These are phyloP conservation scores for Nasonia longicornis DNA, from an alignment of 1,140 invertebrate genomes.

Conservation along the genomic window DNA sequence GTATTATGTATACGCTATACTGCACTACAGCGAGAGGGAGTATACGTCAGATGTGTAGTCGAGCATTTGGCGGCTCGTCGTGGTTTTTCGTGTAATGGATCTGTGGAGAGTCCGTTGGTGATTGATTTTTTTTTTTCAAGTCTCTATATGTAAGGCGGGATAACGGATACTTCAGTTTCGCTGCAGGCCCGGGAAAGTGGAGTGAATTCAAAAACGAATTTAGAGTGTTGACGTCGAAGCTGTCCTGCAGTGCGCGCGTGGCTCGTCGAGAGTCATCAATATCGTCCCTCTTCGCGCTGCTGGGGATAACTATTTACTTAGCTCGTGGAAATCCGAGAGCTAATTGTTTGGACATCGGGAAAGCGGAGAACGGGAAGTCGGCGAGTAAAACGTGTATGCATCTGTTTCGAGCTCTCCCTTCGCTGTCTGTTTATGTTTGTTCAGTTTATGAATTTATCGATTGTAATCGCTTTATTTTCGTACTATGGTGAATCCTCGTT, in stretches of 20 bases:
- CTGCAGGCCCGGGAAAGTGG: not conserved
- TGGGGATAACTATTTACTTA: not conserved
- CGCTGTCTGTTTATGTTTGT: not conserved
- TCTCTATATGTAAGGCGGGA: too few species aligned
- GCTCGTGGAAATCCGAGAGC: slow-evolving; percentile 17
- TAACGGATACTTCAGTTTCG: too few species aligned
- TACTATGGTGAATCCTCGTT: too few species aligned
- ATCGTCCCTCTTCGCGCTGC: not conserved
- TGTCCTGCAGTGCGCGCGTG: too few species aligned
- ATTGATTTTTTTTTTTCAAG: not conserved
- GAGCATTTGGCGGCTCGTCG: not conserved
- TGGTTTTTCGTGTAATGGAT: not conserved
- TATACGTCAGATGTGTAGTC: not conserved
- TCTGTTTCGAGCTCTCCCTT: not conserved
- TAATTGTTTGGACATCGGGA: slow-evolving; percentile 31
- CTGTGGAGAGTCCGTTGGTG: not conserved
- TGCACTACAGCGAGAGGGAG: not conserved
- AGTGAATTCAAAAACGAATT: not conserved
- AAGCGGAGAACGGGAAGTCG: slow-evolving; percentile 19
- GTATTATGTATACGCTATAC: too few species aligned
- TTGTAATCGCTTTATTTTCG: not conserved
- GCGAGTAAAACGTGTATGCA: not conserved
- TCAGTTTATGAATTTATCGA: not conserved
- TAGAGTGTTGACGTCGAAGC: too few species aligned
- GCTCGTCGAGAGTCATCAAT: too few species aligned